Percentiles rank a stretch among this genome's conserved stretches.
These are phyloP conservation scores for Halcyon chelicuti DNA, from an alignment of 2,797 vertebrate species.

Conservation along the genomic window DNA sequence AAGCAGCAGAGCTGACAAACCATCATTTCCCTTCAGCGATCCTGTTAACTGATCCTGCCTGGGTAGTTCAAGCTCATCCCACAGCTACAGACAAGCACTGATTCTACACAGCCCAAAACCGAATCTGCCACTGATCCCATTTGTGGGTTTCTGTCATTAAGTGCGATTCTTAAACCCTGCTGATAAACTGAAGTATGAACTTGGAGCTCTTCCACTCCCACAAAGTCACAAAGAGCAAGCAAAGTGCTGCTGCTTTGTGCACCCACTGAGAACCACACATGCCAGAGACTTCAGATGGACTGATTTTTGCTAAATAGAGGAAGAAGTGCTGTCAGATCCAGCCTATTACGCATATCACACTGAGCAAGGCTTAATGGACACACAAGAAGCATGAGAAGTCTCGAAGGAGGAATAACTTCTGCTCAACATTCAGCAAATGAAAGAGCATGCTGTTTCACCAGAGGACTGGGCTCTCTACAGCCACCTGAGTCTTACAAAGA, in stretches of 20 bases:
- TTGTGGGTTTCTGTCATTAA: background rate
- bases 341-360: background rate
- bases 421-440: background rate
- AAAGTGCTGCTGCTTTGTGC: background rate
- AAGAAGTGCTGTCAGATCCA: background rate
- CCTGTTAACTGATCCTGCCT: background rate
- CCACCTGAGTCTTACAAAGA: background rate
- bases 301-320: background rate
- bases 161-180: background rate
- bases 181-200: background rate
- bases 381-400: background rate
- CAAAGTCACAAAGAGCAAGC: background rate
- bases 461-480: background rate
- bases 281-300: background rate
- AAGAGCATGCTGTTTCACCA: background rate
- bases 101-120: background rate
- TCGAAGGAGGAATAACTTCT: background rate
- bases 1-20: background rate
- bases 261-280: background rate
- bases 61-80: background rate
- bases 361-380: background rate
- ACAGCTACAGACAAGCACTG: rapidly evolving
- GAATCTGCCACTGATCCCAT: background rate
- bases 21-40: background rate
- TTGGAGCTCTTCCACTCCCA: background rate